Evolutionary conservation across 2,113 vertebrate genomes (phyloP).

Genomic region (Indicator maculatus): DNA sequence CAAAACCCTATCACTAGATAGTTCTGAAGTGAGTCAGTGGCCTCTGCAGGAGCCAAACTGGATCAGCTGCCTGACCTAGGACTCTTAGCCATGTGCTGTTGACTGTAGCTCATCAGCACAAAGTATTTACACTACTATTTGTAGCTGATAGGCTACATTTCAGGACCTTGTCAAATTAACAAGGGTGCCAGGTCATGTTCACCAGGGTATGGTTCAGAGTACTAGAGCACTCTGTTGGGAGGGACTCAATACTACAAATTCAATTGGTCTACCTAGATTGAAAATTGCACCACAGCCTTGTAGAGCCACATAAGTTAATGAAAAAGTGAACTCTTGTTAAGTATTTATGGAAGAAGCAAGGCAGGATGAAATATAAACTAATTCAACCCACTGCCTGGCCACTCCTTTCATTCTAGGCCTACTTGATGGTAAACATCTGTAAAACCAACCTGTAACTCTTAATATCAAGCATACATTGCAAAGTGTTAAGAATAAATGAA

Average conservation of each 20-base stretch:
- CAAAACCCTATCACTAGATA: background rate
- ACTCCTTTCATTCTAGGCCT: background rate
- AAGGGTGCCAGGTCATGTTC: background rate
- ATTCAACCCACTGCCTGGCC: background rate
- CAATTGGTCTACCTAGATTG: background rate
- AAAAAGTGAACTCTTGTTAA: background rate
- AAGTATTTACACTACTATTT: constrained; percentile 43
- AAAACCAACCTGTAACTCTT: background rate
- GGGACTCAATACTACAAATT: background rate
- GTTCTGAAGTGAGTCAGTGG: background rate
- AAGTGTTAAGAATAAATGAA: background rate
- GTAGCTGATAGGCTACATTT: constrained; percentile 36
- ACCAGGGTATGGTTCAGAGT: constrained; percentile 6
- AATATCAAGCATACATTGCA: background rate
- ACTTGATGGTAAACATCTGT: background rate
- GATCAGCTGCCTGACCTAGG: background rate
- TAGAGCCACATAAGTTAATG: background rate
- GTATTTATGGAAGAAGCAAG: background rate
- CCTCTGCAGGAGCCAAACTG: constrained; percentile 18
- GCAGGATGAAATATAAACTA: background rate
- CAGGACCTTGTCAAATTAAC: constrained; percentile 37
- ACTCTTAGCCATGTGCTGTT: background rate
- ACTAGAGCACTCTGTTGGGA: background rate
- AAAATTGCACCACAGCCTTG: background rate
- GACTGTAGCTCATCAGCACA: constrained; percentile 32